Conservation (phyloP, 2,888 invertebrate species). For the Lycophotia porphyrea region DNA sequence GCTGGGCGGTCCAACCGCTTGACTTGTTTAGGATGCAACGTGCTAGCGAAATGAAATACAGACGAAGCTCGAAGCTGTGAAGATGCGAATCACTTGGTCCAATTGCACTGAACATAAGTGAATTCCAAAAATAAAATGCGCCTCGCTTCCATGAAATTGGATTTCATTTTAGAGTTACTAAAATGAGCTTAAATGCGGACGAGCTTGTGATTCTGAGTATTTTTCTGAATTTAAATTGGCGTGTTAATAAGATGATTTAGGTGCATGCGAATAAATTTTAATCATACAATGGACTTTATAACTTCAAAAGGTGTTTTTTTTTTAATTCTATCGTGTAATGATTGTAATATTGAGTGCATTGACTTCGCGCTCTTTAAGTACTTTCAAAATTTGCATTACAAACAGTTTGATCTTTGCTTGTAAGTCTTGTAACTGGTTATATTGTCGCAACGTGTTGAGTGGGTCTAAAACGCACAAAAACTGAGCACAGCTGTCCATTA, state of each 20-base stretch:
- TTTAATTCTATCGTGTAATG: slow-evolving; percentile 17
- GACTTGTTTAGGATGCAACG: slow-evolving; percentile 62
- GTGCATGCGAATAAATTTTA: slow-evolving; percentile 26
- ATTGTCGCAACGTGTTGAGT: slow-evolving; percentile 56
- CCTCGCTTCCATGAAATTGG: slow-evolving; percentile 55
- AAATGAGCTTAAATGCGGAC: slow-evolving; percentile 42
- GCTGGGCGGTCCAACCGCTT: slow-evolving; percentile 67
- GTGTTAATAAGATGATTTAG: slow-evolving; percentile 15
- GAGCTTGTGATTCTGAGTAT: slow-evolving; percentile 30
- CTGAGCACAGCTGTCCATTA: slow-evolving; percentile 43
- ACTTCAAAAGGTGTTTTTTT: slow-evolving; percentile 11
- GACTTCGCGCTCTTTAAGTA: slow-evolving; percentile 29
- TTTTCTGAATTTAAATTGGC: slow-evolving; percentile 47
- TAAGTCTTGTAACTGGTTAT: slow-evolving; percentile 48
- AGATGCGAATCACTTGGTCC: slow-evolving; percentile 54
- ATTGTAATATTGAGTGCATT: slow-evolving; percentile 45
- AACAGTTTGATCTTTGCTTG: slow-evolving; percentile 53
- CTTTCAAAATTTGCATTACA: slow-evolving; percentile 53
- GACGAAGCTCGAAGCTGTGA: slow-evolving; percentile 16
- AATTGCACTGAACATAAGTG: slow-evolving; percentile 53
- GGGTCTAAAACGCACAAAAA: slow-evolving; percentile 52
- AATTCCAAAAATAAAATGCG: slow-evolving; percentile 57
- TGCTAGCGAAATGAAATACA: slow-evolving; percentile 51
- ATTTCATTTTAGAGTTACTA: slow-evolving; percentile 50
- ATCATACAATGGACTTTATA: slow-evolving; percentile 30